Conservation (phyloP, 1,140 invertebrate species). For the Drosophila elegans region DNA sequence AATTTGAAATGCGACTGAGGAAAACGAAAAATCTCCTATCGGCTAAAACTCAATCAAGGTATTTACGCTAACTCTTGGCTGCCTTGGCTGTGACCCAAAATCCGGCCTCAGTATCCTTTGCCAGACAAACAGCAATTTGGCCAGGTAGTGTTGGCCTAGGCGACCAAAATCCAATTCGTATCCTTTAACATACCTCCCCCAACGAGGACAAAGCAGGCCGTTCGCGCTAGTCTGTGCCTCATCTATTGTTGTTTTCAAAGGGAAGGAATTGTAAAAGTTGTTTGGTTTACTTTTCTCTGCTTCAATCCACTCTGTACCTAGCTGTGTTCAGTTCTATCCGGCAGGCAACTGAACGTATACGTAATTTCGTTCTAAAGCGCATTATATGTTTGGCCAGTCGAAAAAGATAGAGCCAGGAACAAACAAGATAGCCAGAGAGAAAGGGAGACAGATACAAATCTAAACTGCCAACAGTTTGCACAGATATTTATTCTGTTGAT, state of each 20-base stretch:
- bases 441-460: slow-evolving; percentile 34
- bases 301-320: slow-evolving; percentile 5
- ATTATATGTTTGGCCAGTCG: slow-evolving; percentile 62
- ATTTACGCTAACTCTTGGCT: slow-evolving; percentile 67
- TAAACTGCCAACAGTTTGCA: slow-evolving; percentile 48
- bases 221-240: slow-evolving; percentile 1
- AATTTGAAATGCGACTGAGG: neutral
- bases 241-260: slow-evolving; percentile 21
- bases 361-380: slow-evolving; percentile 64
- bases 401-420: slow-evolving; percentile 4
- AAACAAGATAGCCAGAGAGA: neutral
- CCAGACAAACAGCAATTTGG: slow-evolving; percentile 48
- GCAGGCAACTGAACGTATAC: slow-evolving; percentile 60
- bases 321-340: slow-evolving; percentile 15
- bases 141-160: slow-evolving; percentile 13
- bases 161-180: slow-evolving; percentile 7
- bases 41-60: slow-evolving; percentile 54
- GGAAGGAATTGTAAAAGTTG: slow-evolving; percentile 25
- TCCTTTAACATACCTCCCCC: slow-evolving; percentile 1
- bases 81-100: slow-evolving; percentile 22
- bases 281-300: slow-evolving; percentile 35
- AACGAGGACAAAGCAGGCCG: slow-evolving; percentile 18
- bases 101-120: slow-evolving; percentile 2
- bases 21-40: slow-evolving; percentile 24
- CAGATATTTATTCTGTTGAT: slow-evolving; percentile 65